phyloP scores from a whole-genome alignment of 2,113 vertebrate genomes.

The Pteropus alecto region DNA sequence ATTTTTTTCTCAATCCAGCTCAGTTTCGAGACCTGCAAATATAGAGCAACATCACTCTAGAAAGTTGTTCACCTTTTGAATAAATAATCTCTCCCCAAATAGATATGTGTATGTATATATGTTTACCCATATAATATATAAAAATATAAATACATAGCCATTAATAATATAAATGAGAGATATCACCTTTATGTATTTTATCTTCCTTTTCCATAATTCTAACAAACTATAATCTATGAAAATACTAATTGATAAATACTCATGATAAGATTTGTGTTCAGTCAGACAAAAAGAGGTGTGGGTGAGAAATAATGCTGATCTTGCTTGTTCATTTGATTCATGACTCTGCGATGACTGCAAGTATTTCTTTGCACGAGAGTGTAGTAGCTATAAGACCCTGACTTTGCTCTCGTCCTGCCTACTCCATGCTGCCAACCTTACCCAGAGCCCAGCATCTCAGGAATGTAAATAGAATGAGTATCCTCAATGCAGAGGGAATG shows the following conservation, averaged over 20 bases:
- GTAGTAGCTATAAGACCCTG: neutral
- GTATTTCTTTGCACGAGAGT: neutral
- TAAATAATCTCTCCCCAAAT: neutral
- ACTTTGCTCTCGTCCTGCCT: neutral
- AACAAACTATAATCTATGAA: neutral
- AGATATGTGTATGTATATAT: neutral
- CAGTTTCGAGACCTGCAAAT: constrained; percentile 90
- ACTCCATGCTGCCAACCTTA: neutral
- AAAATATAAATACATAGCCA: neutral
- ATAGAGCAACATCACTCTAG: neutral
- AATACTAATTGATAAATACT: neutral
- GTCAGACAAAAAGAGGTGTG: neutral
- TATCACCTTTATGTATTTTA: neutral
- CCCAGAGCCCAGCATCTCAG: neutral
- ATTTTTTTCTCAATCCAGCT: constrained; percentile 98
- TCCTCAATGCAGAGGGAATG: neutral
- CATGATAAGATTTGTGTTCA: neutral
- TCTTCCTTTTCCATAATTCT: neutral
- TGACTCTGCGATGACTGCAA: neutral
- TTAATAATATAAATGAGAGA: neutral
- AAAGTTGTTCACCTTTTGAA: neutral
- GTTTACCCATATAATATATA: neutral
- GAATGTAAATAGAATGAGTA: neutral
- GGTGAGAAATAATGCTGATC: neutral
- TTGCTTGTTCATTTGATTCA: neutral